A percentile compares a stretch with the other conserved stretches of the same genome.
phyloP scores from a whole-genome alignment of 2,113 vertebrate species.

The Nanorana parkeri region DNA sequence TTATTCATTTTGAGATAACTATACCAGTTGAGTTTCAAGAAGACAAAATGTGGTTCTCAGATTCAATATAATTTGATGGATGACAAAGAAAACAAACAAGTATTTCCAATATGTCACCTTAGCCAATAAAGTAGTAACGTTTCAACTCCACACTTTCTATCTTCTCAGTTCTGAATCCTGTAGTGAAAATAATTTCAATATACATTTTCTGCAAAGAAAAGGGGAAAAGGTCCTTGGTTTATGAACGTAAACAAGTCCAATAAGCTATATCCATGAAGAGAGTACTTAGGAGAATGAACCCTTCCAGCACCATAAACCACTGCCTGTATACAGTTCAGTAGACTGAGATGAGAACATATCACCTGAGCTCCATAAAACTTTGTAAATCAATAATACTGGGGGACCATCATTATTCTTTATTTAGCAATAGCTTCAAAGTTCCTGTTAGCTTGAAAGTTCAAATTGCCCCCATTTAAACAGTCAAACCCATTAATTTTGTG shows the following conservation, averaged over 20 bases:
- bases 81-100: too few relatives aligned
- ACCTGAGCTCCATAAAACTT: background rate
- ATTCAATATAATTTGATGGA: too few relatives aligned
- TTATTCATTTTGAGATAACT: too few relatives aligned
- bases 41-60: too few relatives aligned
- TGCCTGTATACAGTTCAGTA: slow-evolving; percentile 12
- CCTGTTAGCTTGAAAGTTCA: slow-evolving; percentile 2
- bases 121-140: too few relatives aligned
- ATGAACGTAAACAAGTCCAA: slow-evolving; percentile 31
- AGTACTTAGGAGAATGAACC: background rate
- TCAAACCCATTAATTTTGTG: slow-evolving; percentile 33
- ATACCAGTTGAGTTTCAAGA: too few relatives aligned
- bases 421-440: slow-evolving; percentile 33
- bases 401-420: slow-evolving; percentile 24
- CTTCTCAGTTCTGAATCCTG: background rate
- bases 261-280: background rate
- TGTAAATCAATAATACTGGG: background rate
- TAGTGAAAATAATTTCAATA: background rate
- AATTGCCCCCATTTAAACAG: slow-evolving; percentile 22
- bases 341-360: background rate
- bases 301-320: slow-evolving; percentile 34
- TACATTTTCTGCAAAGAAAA: background rate
- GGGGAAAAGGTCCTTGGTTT: slow-evolving; percentile 2
- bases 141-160: background rate
- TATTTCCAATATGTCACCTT: too few relatives aligned